These are phyloP conservation scores for Papilio gigon DNA, from an alignment of 2,888 invertebrate species.

Conservation along the genomic window DNA sequence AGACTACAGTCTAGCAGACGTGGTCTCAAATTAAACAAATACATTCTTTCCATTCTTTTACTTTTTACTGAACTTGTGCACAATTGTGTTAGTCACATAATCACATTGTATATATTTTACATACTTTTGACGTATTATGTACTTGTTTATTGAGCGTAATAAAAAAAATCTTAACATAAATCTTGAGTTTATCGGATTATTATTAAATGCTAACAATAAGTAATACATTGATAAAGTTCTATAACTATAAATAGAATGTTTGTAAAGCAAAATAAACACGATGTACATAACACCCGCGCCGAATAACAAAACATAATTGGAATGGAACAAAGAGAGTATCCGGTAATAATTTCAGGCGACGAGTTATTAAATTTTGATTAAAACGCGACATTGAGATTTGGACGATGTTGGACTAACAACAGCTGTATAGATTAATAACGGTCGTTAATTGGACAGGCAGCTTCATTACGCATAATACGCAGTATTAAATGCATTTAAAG, in stretches of 20 bases:
- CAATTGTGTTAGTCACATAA: no score
- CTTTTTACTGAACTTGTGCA: no score
- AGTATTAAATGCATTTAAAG: neutral
- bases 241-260: neutral
- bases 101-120: no score
- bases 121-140: no score
- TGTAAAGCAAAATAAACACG: neutral
- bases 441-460: constrained; percentile 2
- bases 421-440: constrained; percentile 17
- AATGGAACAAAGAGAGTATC: constrained; percentile 11
- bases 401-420: constrained; percentile 15
- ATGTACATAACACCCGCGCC: neutral
- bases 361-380: constrained; percentile 25
- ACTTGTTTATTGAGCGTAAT: no score
- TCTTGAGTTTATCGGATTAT: no score
- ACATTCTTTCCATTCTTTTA: no score
- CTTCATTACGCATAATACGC: neutral
- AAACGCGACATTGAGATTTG: constrained; percentile 13
- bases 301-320: constrained; percentile 4
- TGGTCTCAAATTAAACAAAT: no score
- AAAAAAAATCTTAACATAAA: no score
- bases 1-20: no score
- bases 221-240: neutral
- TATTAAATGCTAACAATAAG: no score
- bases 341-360: constrained; percentile 12